Conservation (phyloP, 2,888 invertebrate species). For the Dyspetes luteomarginatus region DNA sequence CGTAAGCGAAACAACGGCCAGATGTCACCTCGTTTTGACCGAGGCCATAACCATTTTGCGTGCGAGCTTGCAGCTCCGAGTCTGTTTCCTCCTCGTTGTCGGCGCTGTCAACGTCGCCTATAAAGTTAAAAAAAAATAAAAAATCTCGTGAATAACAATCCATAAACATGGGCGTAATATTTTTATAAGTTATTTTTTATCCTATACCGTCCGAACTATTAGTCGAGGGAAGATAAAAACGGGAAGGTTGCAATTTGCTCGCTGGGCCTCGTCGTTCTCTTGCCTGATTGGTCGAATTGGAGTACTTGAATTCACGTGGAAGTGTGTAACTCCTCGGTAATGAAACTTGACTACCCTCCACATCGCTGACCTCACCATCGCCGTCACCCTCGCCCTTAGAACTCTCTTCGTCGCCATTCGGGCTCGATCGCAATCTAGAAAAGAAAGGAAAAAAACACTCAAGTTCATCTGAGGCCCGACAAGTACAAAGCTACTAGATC, state of each 20-base stretch:
- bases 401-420: slow-evolving; percentile 71
- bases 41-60: slow-evolving; percentile 69
- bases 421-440: slow-evolving; percentile 66
- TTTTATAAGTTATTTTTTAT: background rate
- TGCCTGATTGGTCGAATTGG: slow-evolving; percentile 74
- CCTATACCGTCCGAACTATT: slow-evolving; percentile 92
- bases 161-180: background rate
- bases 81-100: slow-evolving; percentile 87
- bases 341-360: slow-evolving; percentile 87
- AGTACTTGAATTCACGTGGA: slow-evolving; percentile 93
- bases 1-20: slow-evolving; percentile 73
- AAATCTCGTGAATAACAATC: slow-evolving; percentile 11
- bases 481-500: no score
- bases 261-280: slow-evolving; percentile 86
- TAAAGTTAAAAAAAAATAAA: slow-evolving; percentile 57
- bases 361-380: slow-evolving; percentile 80
- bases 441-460: background rate
- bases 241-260: slow-evolving; percentile 83
- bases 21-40: slow-evolving; percentile 65
- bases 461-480: no score
- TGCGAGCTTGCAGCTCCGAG: slow-evolving; percentile 77
- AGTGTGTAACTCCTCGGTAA: slow-evolving; percentile 93
- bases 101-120: slow-evolving; percentile 92
- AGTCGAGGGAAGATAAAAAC: slow-evolving; percentile 90
- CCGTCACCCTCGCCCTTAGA: slow-evolving; percentile 75